A percentile compares a stretch with the other conserved stretches of the same genome.
These are phyloP conservation scores for Synodontis membranacea DNA, from an alignment of 2,113 vertebrate genomes.

Conservation along the genomic window DNA sequence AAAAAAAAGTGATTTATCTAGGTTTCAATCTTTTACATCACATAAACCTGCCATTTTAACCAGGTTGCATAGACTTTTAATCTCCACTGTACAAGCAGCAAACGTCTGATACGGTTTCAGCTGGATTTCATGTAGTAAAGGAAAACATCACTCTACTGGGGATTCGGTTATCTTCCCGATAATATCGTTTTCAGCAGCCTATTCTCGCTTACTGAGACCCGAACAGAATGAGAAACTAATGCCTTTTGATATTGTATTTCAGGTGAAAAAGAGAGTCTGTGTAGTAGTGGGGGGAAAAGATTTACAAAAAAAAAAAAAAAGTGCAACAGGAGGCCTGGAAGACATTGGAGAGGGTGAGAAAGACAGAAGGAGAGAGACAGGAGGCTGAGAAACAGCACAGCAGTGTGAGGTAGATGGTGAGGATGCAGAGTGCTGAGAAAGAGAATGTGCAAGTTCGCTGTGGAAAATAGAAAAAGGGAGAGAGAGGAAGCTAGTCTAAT, in stretches of 20 bases:
- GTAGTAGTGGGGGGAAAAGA: background rate
- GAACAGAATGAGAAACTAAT: constrained; percentile 21
- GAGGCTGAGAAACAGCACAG: background rate
- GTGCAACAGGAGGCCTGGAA: background rate
- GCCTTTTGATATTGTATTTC: constrained; percentile 23
- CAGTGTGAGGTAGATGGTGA: constrained; percentile 29
- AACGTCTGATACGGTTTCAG: constrained; percentile 32
- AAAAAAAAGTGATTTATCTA: no score
- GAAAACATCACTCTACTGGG: constrained; percentile 26
- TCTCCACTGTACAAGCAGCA: no score
- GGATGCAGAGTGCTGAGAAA: constrained; percentile 12
- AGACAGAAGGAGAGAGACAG: constrained; percentile 21
- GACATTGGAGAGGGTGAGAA: background rate
- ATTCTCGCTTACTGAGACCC: constrained; percentile 26
- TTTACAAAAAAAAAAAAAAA: background rate
- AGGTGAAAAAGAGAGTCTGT: constrained; percentile 6
- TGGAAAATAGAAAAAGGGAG: constrained; percentile 1
- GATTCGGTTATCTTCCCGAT: constrained; percentile 19
- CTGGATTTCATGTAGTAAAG: constrained; percentile 39
- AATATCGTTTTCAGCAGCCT: constrained; percentile 36
- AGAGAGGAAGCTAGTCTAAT: constrained; percentile 43
- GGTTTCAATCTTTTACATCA: no score
- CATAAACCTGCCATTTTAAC: no score
- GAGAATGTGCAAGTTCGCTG: background rate
- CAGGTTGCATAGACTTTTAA: no score